These are phyloP conservation scores for Mechanitis messenoides DNA, from an alignment of 2,888 invertebrate species.

Conservation along the genomic window DNA sequence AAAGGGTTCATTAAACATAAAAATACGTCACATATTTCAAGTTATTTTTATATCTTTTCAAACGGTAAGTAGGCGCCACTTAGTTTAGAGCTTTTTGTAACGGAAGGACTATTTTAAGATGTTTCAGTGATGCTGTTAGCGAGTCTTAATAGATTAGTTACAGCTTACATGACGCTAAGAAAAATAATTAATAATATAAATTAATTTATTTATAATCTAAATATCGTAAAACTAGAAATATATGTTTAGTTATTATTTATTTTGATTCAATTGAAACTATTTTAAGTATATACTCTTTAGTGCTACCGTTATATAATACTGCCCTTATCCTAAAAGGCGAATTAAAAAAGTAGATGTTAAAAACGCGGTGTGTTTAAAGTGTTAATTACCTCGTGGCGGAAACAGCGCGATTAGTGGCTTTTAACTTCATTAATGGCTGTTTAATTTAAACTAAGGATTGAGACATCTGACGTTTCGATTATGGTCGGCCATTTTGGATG, in stretches of 20 bases:
- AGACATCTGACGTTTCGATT: conserved; percentile 14
- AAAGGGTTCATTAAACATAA: conserved; percentile 5
- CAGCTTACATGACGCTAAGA: conserved; percentile 41
- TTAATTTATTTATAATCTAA: too few relatives aligned
- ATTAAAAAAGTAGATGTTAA: conserved; percentile 37
- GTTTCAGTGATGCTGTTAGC: conserved; percentile 57
- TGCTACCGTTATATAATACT: conserved; percentile 19
- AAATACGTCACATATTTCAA: conserved; percentile 2
- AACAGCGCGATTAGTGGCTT: conserved; percentile 62
- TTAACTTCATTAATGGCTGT: conserved; percentile 58
- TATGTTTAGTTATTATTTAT: too few relatives aligned
- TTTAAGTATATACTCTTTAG: neutral
- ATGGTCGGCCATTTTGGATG: conserved; percentile 4
- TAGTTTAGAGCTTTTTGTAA: conserved; percentile 41
- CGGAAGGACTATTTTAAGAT: conserved; percentile 59
- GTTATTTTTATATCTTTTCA: conserved; percentile 1
- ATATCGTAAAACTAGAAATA: too few relatives aligned
- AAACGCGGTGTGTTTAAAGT: conserved; percentile 36
- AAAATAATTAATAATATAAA: too few relatives aligned
- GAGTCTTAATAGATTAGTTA: conserved; percentile 48
- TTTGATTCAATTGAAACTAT: too few relatives aligned
- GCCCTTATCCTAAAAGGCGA: conserved; percentile 33
- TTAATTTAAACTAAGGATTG: conserved; percentile 44
- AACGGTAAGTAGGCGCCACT: conserved; percentile 40
- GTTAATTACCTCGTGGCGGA: conserved; percentile 59